Percentiles rank a stretch among this genome's conserved stretches.
Evolutionary conservation across 1,140 invertebrate species (phyloP).

Genomic region (Drosophila yakuba): DNA sequence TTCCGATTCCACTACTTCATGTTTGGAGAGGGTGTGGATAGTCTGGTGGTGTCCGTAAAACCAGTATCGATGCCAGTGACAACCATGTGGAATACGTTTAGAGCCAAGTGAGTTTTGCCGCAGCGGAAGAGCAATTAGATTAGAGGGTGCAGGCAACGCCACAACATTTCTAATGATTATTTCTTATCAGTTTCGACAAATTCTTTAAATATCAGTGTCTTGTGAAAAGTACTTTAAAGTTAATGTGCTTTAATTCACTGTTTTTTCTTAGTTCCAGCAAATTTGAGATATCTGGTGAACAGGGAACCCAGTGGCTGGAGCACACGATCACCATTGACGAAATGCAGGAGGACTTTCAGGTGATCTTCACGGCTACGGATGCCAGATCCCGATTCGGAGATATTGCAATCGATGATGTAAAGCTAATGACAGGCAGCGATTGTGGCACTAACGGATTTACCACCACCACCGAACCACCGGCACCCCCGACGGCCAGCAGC

Average conservation of each 20-base stretch:
- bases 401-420: constrained; percentile 81
- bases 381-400: constrained; percentile 53
- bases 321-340: constrained; percentile 71
- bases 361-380: constrained; percentile 65
- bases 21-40: constrained; percentile 72
- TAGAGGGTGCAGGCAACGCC: not conserved
- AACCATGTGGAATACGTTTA: constrained; percentile 39
- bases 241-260: too few species aligned
- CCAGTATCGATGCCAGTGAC: constrained; percentile 35
- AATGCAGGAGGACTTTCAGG: constrained; percentile 69
- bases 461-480: constrained; percentile 40
- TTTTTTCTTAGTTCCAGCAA: constrained; percentile 23
- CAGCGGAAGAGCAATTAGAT: constrained; percentile 13
- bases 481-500: not conserved
- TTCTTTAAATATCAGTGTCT: too few species aligned
- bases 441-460: constrained; percentile 36
- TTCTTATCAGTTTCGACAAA: too few species aligned
- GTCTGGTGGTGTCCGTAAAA: constrained; percentile 69
- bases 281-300: constrained; percentile 46
- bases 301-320: constrained; percentile 69
- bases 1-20: constrained; percentile 79
- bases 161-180: too few species aligned
- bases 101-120: constrained; percentile 35
- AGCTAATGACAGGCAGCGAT: constrained; percentile 65
- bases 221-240: too few species aligned